A percentile compares a stretch with the other conserved stretches of the same genome.
phyloP scores from a whole-genome alignment of 2,113 vertebrate genomes.

The Dinomys branickii region DNA sequence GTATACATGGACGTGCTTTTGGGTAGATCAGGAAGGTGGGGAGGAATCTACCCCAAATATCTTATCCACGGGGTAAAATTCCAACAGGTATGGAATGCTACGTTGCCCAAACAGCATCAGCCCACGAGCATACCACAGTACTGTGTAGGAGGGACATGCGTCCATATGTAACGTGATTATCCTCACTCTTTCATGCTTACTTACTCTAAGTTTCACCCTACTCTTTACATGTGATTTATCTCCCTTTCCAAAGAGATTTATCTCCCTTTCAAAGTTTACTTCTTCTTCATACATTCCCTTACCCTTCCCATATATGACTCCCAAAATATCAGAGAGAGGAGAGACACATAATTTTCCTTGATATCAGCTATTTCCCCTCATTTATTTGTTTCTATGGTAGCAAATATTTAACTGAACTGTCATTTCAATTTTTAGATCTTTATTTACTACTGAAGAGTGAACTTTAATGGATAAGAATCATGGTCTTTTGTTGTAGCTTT shows the following conservation, averaged over 20 bases:
- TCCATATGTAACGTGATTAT: neutral
- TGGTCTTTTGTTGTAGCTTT: neutral
- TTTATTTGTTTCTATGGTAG: neutral
- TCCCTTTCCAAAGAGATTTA: neutral
- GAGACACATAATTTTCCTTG: neutral
- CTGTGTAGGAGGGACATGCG: neutral
- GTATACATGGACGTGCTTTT: neutral
- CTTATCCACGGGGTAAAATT: neutral
- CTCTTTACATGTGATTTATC: neutral
- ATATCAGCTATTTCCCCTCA: neutral
- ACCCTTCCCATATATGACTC: neutral
- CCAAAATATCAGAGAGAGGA: neutral
- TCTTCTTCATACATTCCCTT: neutral
- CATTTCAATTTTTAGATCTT: neutral
- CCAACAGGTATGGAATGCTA: neutral
- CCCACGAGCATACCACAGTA: neutral
- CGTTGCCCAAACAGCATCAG: neutral
- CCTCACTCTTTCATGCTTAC: neutral
- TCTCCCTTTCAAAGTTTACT: neutral
- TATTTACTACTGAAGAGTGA: neutral
- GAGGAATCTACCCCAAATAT: neutral
- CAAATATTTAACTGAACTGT: neutral
- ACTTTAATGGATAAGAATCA: neutral
- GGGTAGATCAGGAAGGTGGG: neutral
- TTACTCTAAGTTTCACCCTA: neutral